These are phyloP conservation scores for Salmo trutta DNA, from an alignment of 2,797 vertebrate species.

Conservation along the genomic window DNA sequence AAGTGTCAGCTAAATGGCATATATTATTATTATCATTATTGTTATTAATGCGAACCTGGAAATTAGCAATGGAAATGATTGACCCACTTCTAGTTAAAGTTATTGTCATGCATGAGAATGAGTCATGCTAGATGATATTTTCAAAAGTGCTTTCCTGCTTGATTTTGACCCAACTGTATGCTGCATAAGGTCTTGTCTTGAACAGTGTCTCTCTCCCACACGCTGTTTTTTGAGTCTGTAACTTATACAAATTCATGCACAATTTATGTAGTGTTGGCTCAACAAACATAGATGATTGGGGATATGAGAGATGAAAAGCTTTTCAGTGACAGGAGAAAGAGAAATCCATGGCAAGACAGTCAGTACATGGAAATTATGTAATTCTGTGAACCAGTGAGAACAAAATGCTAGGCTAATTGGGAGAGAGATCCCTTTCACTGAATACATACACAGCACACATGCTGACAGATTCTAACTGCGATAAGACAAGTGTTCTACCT, in stretches of 20 bases:
- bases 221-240: slow-evolving; percentile 57
- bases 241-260: slow-evolving; percentile 53
- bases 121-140: background rate
- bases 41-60: background rate
- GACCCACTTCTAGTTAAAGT: background rate
- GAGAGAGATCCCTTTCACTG: background rate
- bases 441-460: background rate
- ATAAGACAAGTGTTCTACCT: background rate
- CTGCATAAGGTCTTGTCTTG: slow-evolving; percentile 63
- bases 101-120: background rate
- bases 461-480: background rate
- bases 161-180: background rate
- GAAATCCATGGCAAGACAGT: slow-evolving; percentile 19
- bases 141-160: background rate
- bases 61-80: background rate
- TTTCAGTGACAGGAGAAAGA: slow-evolving; percentile 24
- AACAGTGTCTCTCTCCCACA: slow-evolving; percentile 70
- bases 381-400: background rate
- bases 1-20: no score
- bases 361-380: slow-evolving; percentile 26
- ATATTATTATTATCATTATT: no score
- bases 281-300: slow-evolving; percentile 52
- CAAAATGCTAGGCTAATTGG: background rate
- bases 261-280: slow-evolving; percentile 52
- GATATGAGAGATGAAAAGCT: slow-evolving; percentile 26